Base-by-base conservation (phyloP, 2,888 invertebrate species). In the Drosophila nr. perissopoda region DNA sequence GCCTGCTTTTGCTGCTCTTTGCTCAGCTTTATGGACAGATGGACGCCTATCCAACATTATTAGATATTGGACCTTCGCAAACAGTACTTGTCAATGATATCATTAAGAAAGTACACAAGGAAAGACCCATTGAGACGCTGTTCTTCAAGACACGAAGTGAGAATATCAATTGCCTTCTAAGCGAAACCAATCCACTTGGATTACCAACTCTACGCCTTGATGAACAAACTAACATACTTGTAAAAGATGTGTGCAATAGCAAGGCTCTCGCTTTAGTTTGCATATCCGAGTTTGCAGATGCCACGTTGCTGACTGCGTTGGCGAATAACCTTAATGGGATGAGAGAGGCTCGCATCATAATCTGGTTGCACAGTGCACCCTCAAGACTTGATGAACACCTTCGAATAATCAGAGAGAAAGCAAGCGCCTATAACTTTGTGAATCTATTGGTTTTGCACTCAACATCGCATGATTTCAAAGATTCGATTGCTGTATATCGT, bases 401-500 rank as follows among this genome's bases (percentile, higher is more conserved):
- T 1, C 25, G 25, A 1, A 3, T 21, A 7, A 42, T 76, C 27
- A 6, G n/a, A 3, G n/a, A 52, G 0, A 57, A 33, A 10, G 38
- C 66, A 10, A 38, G 42, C 4, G 33, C 4, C 0, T 5, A 64
- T 3, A 57, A 69, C 18, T 71, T 76, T n/a, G 11, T 36, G 0
- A 49, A 42, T 0, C 1, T 81, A 4, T 16, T 76, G 6, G n/a
- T 81, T 0, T 5, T 80, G 4, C 64, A 79, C 5, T n/a, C 45
- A 40, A 51, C 21, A n/a, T 21, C n/a, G 4, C 0, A 16, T 7
- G 7, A 25, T 8, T 16, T 2, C 0, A 18, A 27, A 0, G 49
- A 13, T 7, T 10, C n/a, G 1, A 7, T 64, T 4, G 11, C 18
- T 11, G 4, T 13, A 10, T 52, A 64, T 57, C 60, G 57, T 3